phyloP scores from a whole-genome alignment of 2,888 invertebrate genomes.

The Pomacea canaliculata region DNA sequence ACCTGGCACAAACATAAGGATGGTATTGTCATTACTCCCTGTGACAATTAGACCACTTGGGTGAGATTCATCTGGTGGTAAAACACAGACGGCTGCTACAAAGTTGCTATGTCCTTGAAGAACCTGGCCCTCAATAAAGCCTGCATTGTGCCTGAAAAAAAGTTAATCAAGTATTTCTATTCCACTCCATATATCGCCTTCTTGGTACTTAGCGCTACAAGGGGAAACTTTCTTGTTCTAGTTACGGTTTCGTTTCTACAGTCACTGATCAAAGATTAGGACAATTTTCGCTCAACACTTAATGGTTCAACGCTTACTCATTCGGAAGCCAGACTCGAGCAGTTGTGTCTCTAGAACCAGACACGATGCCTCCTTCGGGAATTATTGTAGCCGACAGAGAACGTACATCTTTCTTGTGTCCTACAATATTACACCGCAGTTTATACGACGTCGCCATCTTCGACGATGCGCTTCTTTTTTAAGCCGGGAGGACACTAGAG shows the following conservation, averaged over 20 bases:
- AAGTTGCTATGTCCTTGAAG: slow-evolving; percentile 85
- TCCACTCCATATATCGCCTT: background rate
- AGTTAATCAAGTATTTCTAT: background rate
- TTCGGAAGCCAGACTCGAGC: slow-evolving; percentile 86
- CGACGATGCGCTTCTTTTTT: background rate
- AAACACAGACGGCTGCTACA: slow-evolving; percentile 84
- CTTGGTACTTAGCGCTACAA: no score
- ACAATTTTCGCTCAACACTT: no score
- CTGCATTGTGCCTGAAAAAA: slow-evolving; percentile 69
- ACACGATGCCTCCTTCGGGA: slow-evolving; percentile 80
- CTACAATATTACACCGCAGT: slow-evolving; percentile 80
- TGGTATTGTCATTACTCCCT: slow-evolving; percentile 88
- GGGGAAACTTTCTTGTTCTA: no score
- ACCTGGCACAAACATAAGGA: slow-evolving; percentile 83
- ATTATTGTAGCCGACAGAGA: slow-evolving; percentile 76
- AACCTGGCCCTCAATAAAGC: slow-evolving; percentile 57
- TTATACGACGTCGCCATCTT: slow-evolving; percentile 75
- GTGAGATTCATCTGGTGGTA: slow-evolving; percentile 79
- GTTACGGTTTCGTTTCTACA: no score
- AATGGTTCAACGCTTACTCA: slow-evolving; percentile 62
- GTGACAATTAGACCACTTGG: slow-evolving; percentile 87
- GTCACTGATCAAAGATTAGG: no score
- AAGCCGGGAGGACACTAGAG: background rate
- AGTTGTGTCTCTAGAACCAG: slow-evolving; percentile 90
- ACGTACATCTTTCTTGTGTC: slow-evolving; percentile 87